A percentile compares a stretch with the other conserved stretches of the same genome.
These are phyloP conservation scores for Hylia prasina DNA, from an alignment of 2,113 vertebrate species.

Conservation along the genomic window DNA sequence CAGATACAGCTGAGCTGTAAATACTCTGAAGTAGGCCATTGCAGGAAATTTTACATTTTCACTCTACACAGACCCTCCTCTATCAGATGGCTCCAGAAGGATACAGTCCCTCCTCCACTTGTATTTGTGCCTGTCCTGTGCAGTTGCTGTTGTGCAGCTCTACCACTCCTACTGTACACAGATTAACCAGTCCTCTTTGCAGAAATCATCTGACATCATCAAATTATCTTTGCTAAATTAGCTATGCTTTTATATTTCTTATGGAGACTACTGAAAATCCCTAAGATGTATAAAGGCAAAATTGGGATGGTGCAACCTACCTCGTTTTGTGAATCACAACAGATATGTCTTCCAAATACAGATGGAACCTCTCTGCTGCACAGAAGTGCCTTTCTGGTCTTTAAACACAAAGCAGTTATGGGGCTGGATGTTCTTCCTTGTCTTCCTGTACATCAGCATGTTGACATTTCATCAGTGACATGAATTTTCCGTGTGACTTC, in stretches of 20 bases:
- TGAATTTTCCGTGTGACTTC: background rate
- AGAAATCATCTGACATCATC: background rate
- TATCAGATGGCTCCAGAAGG: background rate
- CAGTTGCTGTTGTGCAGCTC: background rate
- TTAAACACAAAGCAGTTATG: background rate
- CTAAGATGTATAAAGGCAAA: background rate
- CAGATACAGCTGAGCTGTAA: background rate
- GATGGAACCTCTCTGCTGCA: background rate
- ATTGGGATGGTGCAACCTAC: background rate
- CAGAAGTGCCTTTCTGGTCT: background rate
- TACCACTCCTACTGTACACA: background rate
- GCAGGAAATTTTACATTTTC: background rate
- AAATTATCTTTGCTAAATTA: background rate
- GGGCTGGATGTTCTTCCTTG: background rate
- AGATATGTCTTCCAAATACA: background rate
- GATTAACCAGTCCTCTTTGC: background rate
- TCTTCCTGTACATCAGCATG: slow-evolving; percentile 14
- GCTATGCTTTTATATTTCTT: background rate
- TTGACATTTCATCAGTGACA: background rate
- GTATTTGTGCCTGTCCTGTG: background rate
- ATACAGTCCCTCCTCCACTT: background rate
- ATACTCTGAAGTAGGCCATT: background rate
- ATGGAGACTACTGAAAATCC: background rate
- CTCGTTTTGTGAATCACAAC: background rate
- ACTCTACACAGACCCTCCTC: background rate